Evolutionary conservation across 2,113 vertebrate species (phyloP).

Genomic region (Colius striatus): DNA sequence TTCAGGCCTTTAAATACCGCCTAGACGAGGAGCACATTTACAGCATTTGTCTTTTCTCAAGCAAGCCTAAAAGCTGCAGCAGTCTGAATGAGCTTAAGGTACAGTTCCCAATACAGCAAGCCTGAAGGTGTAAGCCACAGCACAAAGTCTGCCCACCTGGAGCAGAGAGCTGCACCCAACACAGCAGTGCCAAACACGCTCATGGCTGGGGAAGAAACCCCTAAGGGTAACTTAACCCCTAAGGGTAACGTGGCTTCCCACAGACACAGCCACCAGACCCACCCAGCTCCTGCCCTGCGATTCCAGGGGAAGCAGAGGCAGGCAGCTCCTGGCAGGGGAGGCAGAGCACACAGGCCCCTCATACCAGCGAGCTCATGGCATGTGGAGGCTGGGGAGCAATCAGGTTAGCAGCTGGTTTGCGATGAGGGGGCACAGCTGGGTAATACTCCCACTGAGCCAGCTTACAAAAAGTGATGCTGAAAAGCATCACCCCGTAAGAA

Average conservation of each 20-base stretch:
- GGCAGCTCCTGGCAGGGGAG: neutral
- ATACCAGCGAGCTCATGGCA: neutral
- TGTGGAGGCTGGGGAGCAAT: neutral
- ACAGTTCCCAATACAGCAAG: neutral
- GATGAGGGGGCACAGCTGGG: neutral
- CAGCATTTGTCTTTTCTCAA: neutral
- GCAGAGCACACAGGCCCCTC: neutral
- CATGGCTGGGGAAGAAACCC: neutral
- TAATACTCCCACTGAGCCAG: neutral
- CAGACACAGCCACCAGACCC: neutral
- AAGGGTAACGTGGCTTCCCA: rapidly evolving
- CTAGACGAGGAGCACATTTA: neutral
- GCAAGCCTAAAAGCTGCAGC: neutral
- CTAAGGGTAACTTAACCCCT: rapidly evolving
- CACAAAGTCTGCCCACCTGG: neutral
- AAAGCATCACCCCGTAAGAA: neutral
- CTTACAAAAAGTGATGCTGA: neutral
- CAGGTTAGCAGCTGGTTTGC: neutral
- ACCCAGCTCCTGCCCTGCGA: neutral
- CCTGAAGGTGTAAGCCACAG: neutral
- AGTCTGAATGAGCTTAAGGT: neutral
- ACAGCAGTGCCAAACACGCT: neutral
- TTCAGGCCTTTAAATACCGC: neutral
- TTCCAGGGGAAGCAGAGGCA: neutral
- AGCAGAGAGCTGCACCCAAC: neutral